Percentiles rank a stretch among this genome's conserved stretches.
Evolutionary conservation across 2,888 invertebrate species (phyloP).

Genomic region (Tiphia femorata): DNA sequence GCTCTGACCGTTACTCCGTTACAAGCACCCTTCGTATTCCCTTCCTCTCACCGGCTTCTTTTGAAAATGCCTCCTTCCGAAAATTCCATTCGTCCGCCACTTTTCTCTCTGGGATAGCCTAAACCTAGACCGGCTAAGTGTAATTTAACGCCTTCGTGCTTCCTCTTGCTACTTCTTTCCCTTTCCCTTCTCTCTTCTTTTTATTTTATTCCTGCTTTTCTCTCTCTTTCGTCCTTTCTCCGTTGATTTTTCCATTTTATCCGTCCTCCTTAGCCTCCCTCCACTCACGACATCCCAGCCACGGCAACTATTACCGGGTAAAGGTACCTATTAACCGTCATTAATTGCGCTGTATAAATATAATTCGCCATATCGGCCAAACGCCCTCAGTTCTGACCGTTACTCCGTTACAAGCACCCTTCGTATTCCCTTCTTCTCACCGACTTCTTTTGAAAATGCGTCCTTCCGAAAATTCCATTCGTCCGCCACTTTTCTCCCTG

Average conservation of each 20-base stretch:
- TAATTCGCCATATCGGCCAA: no score
- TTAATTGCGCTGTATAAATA: conserved; percentile 61
- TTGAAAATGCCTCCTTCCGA: conserved; percentile 13
- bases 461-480: conserved; percentile 23
- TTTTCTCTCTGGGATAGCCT: conserved; percentile 20
- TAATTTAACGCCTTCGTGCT: conserved; percentile 51
- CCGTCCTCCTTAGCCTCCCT: not conserved
- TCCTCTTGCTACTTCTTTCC: conserved; percentile 8
- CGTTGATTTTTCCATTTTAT: not conserved
- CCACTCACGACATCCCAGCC: no score
- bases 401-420: no score
- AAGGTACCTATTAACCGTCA: conserved; percentile 56
- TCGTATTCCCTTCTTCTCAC: not conserved
- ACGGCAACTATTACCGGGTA: conserved; percentile 42
- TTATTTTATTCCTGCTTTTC: no score
- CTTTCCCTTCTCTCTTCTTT: no score
- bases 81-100: conserved; percentile 22
- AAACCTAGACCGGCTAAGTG: conserved; percentile 43
- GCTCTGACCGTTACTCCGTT: no score
- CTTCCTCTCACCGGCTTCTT: conserved; percentile 2
- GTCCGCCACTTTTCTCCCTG: conserved; percentile 18
- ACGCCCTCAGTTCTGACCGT: no score
- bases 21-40: no score
- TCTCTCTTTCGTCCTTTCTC: no score
- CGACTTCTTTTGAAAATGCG: conserved; percentile 2